Evolutionary conservation across 2,888 invertebrate species (phyloP).

Genomic region (Hydraecia micacea): DNA sequence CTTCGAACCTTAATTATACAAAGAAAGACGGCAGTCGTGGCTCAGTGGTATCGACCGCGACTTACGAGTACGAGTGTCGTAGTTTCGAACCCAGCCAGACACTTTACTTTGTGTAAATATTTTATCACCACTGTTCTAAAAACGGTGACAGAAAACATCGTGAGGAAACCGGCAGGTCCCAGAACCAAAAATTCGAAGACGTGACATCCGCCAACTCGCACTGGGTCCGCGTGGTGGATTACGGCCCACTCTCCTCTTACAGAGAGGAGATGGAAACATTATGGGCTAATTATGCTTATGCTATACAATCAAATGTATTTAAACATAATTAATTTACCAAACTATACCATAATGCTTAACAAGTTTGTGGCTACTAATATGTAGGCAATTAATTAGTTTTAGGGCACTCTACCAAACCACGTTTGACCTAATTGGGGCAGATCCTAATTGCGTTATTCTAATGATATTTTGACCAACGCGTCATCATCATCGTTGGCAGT

Average conservation of each 20-base stretch:
- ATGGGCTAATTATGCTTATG: background rate
- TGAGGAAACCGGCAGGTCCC: no score
- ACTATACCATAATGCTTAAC: background rate
- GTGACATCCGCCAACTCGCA: background rate
- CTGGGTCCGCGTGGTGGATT: background rate
- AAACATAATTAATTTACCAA: background rate
- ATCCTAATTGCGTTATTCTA: background rate
- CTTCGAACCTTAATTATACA: no score
- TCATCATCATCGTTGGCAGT: background rate
- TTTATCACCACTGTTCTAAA: no score
- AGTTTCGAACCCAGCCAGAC: no score
- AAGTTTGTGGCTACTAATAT: background rate
- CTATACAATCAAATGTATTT: no score
- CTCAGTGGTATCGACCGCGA: background rate
- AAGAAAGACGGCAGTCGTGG: background rate
- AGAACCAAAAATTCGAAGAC: background rate
- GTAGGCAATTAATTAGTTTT: background rate
- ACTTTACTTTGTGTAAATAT: no score
- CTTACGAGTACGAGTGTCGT: no score
- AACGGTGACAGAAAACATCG: no score
- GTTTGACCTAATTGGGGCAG: background rate
- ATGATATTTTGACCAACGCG: background rate
- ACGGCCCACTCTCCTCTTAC: background rate
- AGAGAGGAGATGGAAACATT: background rate
- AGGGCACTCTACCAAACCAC: no score